Evolutionary conservation across 2,113 vertebrate genomes (phyloP).

Genomic region (Macroglossus sobrinus): DNA sequence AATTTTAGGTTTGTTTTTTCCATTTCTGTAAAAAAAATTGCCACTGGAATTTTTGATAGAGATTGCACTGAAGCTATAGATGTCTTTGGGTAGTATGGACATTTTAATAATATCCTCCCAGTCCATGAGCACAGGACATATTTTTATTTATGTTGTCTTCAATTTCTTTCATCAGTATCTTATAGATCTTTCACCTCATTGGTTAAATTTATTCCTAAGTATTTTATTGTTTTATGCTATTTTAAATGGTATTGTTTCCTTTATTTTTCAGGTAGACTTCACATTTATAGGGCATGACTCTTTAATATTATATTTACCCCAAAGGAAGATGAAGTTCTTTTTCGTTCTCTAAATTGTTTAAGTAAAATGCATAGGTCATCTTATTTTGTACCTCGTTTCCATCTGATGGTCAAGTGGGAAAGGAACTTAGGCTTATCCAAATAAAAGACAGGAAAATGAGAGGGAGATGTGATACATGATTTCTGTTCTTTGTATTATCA

Average conservation of each 20-base stretch:
- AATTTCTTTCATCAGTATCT: not conserved
- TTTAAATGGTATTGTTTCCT: not conserved
- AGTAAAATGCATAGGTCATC: not conserved
- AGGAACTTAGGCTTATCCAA: not conserved
- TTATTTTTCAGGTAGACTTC: not conserved
- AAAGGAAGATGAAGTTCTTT: not conserved
- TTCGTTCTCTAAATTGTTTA: not conserved
- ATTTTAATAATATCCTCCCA: not conserved
- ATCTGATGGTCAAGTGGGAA: not conserved
- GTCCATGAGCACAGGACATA: not conserved
- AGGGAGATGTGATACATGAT: not conserved
- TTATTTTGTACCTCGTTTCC: not conserved
- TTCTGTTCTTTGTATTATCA: not conserved
- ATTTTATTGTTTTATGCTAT: not conserved
- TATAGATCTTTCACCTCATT: not conserved
- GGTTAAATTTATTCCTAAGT: not conserved
- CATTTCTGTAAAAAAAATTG: not conserved
- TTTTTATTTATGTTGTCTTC: not conserved
- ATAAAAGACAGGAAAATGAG: not conserved
- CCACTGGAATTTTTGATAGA: not conserved
- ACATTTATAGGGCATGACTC: not conserved
- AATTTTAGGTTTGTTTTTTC: not conserved
- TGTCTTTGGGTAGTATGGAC: not conserved
- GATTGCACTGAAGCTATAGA: not conserved
- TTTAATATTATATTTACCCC: not conserved